These are phyloP conservation scores for Drosophila birchii DNA, from an alignment of 2,888 invertebrate species.

Conservation along the genomic window DNA sequence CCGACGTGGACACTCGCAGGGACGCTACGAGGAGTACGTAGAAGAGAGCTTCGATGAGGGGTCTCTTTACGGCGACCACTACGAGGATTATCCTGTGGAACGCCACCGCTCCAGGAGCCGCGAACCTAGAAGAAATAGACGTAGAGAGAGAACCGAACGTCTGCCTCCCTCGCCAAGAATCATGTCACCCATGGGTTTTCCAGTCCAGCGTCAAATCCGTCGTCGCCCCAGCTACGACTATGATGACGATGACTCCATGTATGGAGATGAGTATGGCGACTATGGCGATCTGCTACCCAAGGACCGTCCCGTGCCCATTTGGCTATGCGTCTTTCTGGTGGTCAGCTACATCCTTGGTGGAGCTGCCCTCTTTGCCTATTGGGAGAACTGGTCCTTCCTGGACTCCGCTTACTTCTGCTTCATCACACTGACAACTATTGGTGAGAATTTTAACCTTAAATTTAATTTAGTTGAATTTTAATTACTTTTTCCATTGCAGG, in stretches of 20 bases:
- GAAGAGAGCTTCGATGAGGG: constrained; percentile 82
- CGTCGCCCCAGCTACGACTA: constrained; percentile 85
- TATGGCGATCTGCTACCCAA: constrained; percentile 85
- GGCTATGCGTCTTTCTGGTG: constrained; percentile 94
- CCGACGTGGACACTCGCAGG: constrained; percentile 71
- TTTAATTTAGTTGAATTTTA: background rate
- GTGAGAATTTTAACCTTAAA: constrained; percentile 64
- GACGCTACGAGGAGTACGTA: constrained; percentile 76
- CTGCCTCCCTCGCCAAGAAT: constrained; percentile 87
- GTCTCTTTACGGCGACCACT: constrained; percentile 65
- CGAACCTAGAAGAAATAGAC: constrained; percentile 59
- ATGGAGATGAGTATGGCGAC: constrained; percentile 85
- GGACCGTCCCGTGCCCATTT: constrained; percentile 91
- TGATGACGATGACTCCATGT: constrained; percentile 88
- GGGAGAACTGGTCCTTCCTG: constrained; percentile 94
- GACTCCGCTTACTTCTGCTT: constrained; percentile 97
- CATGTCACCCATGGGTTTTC: constrained; percentile 89
- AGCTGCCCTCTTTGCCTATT: constrained; percentile 92
- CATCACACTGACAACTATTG: constrained; percentile 96
- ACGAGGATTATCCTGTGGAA: constrained; percentile 70
- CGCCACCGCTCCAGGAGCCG: constrained; percentile 57
- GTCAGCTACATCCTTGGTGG: constrained; percentile 95
- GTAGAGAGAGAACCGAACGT: constrained; percentile 61
- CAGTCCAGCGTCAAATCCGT: constrained; percentile 87
- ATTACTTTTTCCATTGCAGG: constrained; percentile 81